phyloP scores from a whole-genome alignment of 2,888 invertebrate genomes.

The Tetragnatha montana region DNA sequence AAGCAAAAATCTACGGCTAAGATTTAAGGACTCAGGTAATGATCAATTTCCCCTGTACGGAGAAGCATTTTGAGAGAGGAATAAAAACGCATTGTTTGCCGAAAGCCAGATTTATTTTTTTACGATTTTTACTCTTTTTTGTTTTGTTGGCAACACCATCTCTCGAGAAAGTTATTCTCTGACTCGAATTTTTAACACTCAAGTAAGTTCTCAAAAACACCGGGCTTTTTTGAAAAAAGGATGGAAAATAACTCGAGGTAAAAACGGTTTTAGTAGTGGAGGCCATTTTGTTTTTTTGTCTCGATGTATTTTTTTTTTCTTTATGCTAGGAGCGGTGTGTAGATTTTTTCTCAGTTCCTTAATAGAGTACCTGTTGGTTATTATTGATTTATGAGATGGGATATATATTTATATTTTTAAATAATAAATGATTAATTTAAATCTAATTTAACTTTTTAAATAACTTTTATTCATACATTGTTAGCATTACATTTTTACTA shows the following conservation, averaged over 20 bases:
- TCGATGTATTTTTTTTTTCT: neutral
- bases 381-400: too few relatives aligned
- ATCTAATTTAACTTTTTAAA: too few relatives aligned
- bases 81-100: constrained; percentile 53
- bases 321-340: neutral
- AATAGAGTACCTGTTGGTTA: neutral
- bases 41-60: constrained; percentile 35
- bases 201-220: constrained; percentile 42
- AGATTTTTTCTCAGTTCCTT: neutral
- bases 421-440: too few relatives aligned
- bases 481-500: too few relatives aligned
- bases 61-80: constrained; percentile 11
- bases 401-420: too few relatives aligned
- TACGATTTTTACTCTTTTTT: constrained; percentile 3
- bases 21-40: constrained; percentile 39
- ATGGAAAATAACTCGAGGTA: constrained; percentile 9
- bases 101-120: constrained; percentile 16
- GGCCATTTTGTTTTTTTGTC: neutral
- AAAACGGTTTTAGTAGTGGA: neutral
- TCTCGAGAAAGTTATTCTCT: constrained; percentile 16
- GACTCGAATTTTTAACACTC: constrained; percentile 45
- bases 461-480: too few relatives aligned
- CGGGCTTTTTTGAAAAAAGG: constrained; percentile 2
- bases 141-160: neutral
- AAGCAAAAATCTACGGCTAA: constrained; percentile 15